Conservation (phyloP, 2,888 invertebrate species). For the Microctonus hyperodae region DNA sequence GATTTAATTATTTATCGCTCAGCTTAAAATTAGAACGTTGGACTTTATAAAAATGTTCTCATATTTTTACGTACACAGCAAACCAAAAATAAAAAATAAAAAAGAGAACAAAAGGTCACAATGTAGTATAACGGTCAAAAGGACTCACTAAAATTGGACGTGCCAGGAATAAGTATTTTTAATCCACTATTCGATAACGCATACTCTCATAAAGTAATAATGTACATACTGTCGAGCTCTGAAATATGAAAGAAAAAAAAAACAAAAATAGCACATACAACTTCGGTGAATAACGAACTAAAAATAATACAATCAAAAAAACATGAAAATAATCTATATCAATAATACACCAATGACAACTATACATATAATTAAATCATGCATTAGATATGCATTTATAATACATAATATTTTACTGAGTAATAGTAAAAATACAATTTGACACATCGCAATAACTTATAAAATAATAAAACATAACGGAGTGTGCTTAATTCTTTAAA, state of each 20-base stretch:
- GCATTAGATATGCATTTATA: conserved; percentile 21
- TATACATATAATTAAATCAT: conserved; percentile 8
- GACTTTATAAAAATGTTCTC: conserved; percentile 20
- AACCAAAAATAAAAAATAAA: conserved; percentile 17
- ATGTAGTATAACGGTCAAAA: conserved; percentile 50
- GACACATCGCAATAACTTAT: conserved; percentile 9
- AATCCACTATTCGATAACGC: conserved; percentile 12
- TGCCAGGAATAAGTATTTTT: conserved; percentile 47
- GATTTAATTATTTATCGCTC: not conserved
- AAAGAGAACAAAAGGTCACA: conserved; percentile 33
- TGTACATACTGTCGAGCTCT: conserved; percentile 51
- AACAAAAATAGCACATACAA: conserved; percentile 22
- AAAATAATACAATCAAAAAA: conserved; percentile 7
- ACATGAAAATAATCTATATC: conserved; percentile 27
- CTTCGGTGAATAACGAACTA: conserved; percentile 19
- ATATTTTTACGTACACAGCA: conserved; percentile 49
- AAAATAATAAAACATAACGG: conserved; percentile 1
- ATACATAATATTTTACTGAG: not conserved
- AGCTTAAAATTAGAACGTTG: not conserved
- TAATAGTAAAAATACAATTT: not conserved
- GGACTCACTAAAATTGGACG: conserved; percentile 48
- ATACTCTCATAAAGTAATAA: conserved; percentile 45
- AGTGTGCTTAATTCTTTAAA: conserved; percentile 11
- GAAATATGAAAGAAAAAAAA: conserved; percentile 48
- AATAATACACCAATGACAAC: not conserved